Base-by-base conservation (phyloP, 2,797 vertebrate genomes). In the Artibeus jamaicensis region DNA sequence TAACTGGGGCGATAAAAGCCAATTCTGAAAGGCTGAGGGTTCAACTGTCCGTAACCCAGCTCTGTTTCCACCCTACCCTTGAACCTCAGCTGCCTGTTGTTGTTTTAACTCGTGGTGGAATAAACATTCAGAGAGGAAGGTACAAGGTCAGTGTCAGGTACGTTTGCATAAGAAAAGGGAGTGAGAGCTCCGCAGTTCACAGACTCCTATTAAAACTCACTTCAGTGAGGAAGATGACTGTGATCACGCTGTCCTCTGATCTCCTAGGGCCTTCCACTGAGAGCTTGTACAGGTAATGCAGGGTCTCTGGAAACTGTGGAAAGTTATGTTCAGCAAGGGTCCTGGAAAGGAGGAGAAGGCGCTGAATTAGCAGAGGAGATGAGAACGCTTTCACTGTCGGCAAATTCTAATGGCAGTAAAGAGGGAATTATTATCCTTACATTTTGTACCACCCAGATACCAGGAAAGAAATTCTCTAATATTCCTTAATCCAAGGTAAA, bases 241-340 rank as follows among this genome's bases (percentile, higher is more conserved):
- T 92, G 55, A 96, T 77, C n/a, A 96, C n/a, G 15, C 21, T 91
- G 55, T 97, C 96, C 70, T 97, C 97, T 37, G 97, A 85, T 37
- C 74, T 79, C 68, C 91, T 96, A 9, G 95, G 96, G 39, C 91
- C 97, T 88, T 96, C 84, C 46, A 97, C 44, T 0, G 97, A 91
- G 3, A 97, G 48, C 81, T 97, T 97, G 91, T 98, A 95, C 89
- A 98, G 95, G 50, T 97, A 96, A 70, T 71, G 62, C 48, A 98
- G 70, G 9, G 97, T 97, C 65, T 98, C 94, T 22, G 96, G 96
- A 82, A 97, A 94, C 84, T 98, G 97, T 34, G 96, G 96, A 6
- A 98, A 98, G 15, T 96, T 94, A 42, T 11, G 26, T 0, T 97
- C 91, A 86, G 93, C 91, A 55, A 98, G 97, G 26, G 96, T 88